A percentile compares a stretch with the other conserved stretches of the same genome.
Evolutionary conservation across 1,140 invertebrate genomes (phyloP).

Genomic region (Tetramorium simillimum): DNA sequence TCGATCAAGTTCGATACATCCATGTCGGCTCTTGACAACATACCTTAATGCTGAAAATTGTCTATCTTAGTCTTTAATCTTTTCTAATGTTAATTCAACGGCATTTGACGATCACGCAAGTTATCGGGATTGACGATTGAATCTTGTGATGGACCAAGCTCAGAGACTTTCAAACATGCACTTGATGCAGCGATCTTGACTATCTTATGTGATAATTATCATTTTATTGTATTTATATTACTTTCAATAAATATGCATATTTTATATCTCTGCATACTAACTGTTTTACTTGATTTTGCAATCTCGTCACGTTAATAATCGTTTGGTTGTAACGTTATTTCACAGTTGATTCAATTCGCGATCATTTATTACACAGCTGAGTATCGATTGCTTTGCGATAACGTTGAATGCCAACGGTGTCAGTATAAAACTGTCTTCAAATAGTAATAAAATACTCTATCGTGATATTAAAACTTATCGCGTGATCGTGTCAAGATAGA

Average conservation of each 20-base stretch:
- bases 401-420: not conserved
- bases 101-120: conserved; percentile 5
- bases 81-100: conserved; percentile 6
- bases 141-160: conserved; percentile 39
- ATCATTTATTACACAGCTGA: not conserved
- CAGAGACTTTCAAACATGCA: conserved; percentile 53
- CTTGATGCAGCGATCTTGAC: conserved; percentile 52
- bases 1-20: conserved; percentile 48
- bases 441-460: not conserved
- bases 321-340: not conserved
- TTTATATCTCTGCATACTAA: conserved; percentile 66
- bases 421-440: not conserved
- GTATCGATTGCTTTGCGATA: conserved; percentile 2
- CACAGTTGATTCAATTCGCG: not conserved
- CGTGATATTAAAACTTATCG: not conserved
- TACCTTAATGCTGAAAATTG: conserved; percentile 28
- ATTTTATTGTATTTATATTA: conserved; percentile 73
- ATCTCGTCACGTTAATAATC: not conserved
- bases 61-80: conserved; percentile 38
- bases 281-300: conserved; percentile 12
- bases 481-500: not conserved
- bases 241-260: conserved; percentile 75
- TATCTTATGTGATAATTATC: conserved; percentile 63
- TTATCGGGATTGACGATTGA: conserved; percentile 2
- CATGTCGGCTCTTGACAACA: conserved; percentile 7